These are phyloP conservation scores for Aphyosemion australe DNA, from an alignment of 2,113 vertebrate species.

Conservation along the genomic window DNA sequence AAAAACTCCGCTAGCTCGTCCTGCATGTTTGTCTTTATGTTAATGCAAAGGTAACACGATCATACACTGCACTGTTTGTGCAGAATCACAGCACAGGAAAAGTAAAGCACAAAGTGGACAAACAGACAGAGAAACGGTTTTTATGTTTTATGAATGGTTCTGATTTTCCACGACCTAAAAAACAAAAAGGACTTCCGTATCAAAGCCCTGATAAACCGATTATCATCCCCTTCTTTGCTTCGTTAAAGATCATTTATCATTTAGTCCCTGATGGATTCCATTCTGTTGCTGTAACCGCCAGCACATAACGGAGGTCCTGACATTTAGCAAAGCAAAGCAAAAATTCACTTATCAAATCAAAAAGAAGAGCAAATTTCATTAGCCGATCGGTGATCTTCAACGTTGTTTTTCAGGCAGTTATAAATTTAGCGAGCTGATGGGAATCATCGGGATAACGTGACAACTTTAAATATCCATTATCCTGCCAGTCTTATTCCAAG, in stretches of 20 bases:
- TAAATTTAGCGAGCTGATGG: constrained; percentile 48
- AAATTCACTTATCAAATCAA: constrained; percentile 40
- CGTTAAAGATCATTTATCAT: constrained; percentile 35
- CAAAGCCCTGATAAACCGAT: constrained; percentile 6
- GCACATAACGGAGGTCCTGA: constrained; percentile 36
- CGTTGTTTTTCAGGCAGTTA: constrained; percentile 55
- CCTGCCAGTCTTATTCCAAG: constrained; percentile 38
- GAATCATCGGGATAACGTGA: constrained; percentile 57
- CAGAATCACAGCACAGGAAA: neutral
- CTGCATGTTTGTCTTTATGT: constrained; percentile 3
- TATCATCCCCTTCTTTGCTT: neutral
- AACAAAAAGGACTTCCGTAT: neutral
- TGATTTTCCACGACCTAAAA: neutral
- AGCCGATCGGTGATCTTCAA: constrained; percentile 31
- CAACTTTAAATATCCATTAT: constrained; percentile 62
- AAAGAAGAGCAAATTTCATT: constrained; percentile 54
- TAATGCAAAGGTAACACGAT: neutral
- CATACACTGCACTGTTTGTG: neutral
- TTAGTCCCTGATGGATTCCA: constrained; percentile 30
- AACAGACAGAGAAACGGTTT: neutral
- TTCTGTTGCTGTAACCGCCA: constrained; percentile 10
- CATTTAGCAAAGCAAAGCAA: constrained; percentile 42
- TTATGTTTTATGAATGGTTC: constrained; percentile 9
- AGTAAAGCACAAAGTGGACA: neutral
- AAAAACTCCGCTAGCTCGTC: neutral